phyloP scores from a whole-genome alignment of 2,888 invertebrate genomes.

The Emmelina monodactyla region DNA sequence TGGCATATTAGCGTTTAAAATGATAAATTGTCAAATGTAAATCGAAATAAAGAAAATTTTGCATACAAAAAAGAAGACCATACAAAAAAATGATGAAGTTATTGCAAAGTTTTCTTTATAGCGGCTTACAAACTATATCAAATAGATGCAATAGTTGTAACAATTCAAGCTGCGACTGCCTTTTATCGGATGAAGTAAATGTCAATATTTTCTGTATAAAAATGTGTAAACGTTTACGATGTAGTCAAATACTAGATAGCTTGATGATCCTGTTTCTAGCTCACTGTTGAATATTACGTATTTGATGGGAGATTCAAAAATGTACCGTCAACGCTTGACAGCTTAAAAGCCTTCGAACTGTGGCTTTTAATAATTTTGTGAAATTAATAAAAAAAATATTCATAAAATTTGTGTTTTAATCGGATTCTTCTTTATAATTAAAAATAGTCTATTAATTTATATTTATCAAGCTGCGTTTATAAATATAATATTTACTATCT shows the following conservation, averaged over 20 bases:
- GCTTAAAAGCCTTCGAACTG: slow-evolving; percentile 64
- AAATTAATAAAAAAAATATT: slow-evolving; percentile 64
- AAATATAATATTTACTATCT: no score
- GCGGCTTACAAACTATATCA: neutral
- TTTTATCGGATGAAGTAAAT: slow-evolving; percentile 40
- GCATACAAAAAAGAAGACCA: no score
- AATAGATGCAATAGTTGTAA: slow-evolving; percentile 38
- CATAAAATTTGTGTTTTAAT: slow-evolving; percentile 23
- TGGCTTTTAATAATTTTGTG: slow-evolving; percentile 66
- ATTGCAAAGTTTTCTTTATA: neutral
- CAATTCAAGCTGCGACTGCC: slow-evolving; percentile 49
- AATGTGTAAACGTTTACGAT: slow-evolving; percentile 40
- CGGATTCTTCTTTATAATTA: slow-evolving; percentile 12
- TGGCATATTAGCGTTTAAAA: no score
- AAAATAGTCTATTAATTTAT: no score
- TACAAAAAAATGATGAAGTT: slow-evolving; percentile 1
- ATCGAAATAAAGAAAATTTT: no score
- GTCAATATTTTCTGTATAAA: slow-evolving; percentile 58
- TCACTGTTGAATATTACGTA: slow-evolving; percentile 35
- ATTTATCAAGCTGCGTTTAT: no score
- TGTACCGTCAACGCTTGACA: slow-evolving; percentile 52
- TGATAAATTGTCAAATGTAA: no score
- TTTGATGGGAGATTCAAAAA: slow-evolving; percentile 26
- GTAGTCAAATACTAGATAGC: slow-evolving; percentile 49
- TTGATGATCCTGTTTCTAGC: slow-evolving; percentile 49